phyloP scores from a whole-genome alignment of 2,797 vertebrate genomes.

The Sebastes kiyomatsui region DNA sequence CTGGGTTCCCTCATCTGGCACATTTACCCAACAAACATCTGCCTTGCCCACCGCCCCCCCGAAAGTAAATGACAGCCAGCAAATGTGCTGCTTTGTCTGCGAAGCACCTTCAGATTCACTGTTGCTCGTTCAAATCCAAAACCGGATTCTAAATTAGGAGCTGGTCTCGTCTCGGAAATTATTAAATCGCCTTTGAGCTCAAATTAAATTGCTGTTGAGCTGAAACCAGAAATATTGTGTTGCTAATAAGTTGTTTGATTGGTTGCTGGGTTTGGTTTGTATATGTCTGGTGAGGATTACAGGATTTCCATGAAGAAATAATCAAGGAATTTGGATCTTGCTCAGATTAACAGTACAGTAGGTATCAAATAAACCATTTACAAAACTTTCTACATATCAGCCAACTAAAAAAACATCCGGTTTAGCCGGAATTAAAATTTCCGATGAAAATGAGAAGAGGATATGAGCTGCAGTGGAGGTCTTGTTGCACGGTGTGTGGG shows the following conservation, averaged over 20 bases:
- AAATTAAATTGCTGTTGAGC: constrained; percentile 31
- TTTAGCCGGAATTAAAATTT: constrained; percentile 30
- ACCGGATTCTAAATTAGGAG: constrained; percentile 31
- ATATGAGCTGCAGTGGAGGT: constrained; percentile 24
- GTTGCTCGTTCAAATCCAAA: constrained; percentile 36
- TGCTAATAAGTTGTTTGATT: constrained; percentile 17
- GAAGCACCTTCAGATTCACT: constrained; percentile 24
- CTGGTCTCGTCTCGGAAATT: constrained; percentile 14
- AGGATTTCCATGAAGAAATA: constrained; percentile 21
- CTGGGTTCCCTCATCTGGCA: constrained; percentile 51
- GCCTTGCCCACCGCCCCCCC: constrained; percentile 3
- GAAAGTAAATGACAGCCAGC: constrained; percentile 33
- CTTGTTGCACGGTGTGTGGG: constrained; percentile 53
- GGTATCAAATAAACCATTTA: constrained; percentile 7
- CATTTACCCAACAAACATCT: constrained; percentile 64
- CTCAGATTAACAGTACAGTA: background rate
- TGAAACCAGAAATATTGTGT: constrained; percentile 9
- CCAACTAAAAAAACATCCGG: background rate
- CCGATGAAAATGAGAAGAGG: constrained; percentile 22
- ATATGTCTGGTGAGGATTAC: constrained; percentile 25
- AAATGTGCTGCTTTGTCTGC: constrained; percentile 49
- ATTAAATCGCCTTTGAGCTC: constrained; percentile 40
- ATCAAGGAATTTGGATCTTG: constrained; percentile 14
- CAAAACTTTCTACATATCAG: constrained; percentile 13
- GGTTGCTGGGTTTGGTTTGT: background rate